phyloP scores from a whole-genome alignment of 2,888 invertebrate genomes.

The Cephus pygmeus region DNA sequence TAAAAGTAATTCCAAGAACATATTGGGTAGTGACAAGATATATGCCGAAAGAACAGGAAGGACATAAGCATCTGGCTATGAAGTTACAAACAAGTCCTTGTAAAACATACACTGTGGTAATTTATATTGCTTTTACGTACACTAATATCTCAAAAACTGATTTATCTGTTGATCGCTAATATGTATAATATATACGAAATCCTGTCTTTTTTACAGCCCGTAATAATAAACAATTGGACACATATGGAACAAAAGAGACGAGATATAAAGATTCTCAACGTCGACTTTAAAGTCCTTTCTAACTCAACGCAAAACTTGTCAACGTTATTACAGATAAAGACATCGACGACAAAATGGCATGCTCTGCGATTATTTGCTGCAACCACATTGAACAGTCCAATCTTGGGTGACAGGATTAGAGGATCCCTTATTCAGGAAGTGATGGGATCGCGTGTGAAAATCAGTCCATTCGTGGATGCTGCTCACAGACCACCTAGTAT shows the following conservation, averaged over 20 bases:
- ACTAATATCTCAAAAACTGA: no score
- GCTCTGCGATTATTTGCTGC: slow-evolving; percentile 60
- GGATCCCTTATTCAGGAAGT: slow-evolving; percentile 56
- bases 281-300: slow-evolving; percentile 44
- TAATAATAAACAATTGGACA: slow-evolving; percentile 37
- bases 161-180: neutral
- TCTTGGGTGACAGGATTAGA: slow-evolving; percentile 63
- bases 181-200: neutral
- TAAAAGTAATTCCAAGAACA: slow-evolving; percentile 24
- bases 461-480: slow-evolving; percentile 52
- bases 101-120: slow-evolving; percentile 4
- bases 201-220: slow-evolving; percentile 37
- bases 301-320: slow-evolving; percentile 44
- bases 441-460: slow-evolving; percentile 49
- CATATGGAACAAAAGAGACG: slow-evolving; percentile 29
- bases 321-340: slow-evolving; percentile 55
- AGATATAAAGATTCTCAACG: slow-evolving; percentile 39
- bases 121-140: neutral
- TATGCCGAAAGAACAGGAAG: slow-evolving; percentile 30
- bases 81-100: slow-evolving; percentile 10
- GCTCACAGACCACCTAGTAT: slow-evolving; percentile 34
- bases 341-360: slow-evolving; percentile 52
- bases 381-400: slow-evolving; percentile 54
- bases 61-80: slow-evolving; percentile 35
- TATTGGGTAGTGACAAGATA: slow-evolving; percentile 43